Percentiles rank a stretch among this genome's conserved stretches.
Evolutionary conservation across 1,140 invertebrate genomes (phyloP).

Genomic region (Calephelis virginiensis): DNA sequence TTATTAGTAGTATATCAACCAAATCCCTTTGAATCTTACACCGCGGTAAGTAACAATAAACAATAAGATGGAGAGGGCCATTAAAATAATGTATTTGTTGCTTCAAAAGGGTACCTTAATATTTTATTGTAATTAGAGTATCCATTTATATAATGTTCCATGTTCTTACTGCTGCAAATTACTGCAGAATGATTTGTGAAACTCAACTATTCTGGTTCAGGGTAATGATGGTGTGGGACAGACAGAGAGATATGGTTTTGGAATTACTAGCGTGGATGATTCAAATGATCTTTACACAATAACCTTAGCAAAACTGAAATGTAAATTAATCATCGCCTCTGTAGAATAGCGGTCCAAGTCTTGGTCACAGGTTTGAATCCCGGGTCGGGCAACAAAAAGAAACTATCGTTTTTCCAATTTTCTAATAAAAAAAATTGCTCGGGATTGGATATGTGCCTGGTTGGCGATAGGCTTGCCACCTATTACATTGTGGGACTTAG

Average conservation of each 20-base stretch:
- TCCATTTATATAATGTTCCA: slow-evolving; percentile 11
- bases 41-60: slow-evolving; percentile 6
- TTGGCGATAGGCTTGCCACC: no score
- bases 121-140: slow-evolving; percentile 16
- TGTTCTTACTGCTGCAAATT: slow-evolving; percentile 7
- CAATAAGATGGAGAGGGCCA: background rate
- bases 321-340: no score
- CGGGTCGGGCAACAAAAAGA: no score
- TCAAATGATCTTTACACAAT: background rate
- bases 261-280: background rate
- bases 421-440: no score
- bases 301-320: slow-evolving; percentile 21
- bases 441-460: no score
- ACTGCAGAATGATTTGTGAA: slow-evolving; percentile 13
- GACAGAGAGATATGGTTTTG: slow-evolving; percentile 9
- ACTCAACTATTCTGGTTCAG: slow-evolving; percentile 11
- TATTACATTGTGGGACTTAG: no score
- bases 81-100: slow-evolving; percentile 8
- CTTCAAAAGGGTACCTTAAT: slow-evolving; percentile 10
- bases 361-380: no score
- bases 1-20: no score
- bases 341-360: no score
- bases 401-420: no score
- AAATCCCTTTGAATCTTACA: no score
- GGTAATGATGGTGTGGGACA: slow-evolving; percentile 8